Evolutionary conservation across 2,113 vertebrate genomes (phyloP).

Genomic region (Pogonocichla stellata): DNA sequence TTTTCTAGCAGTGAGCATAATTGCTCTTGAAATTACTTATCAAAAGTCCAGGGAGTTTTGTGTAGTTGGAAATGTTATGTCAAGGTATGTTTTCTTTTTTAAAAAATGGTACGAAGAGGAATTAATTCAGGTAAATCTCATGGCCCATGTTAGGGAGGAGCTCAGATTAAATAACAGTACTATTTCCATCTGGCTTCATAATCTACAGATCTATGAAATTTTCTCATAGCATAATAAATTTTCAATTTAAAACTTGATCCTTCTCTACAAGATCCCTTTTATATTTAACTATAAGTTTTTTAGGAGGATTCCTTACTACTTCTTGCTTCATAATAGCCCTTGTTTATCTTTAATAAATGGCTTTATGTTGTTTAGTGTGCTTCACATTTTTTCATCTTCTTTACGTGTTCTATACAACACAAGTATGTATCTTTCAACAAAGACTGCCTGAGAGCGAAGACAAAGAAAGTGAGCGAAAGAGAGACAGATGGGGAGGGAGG

Average conservation of each 20-base stretch:
- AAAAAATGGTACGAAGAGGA: not conserved
- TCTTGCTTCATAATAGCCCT: not conserved
- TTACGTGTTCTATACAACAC: not conserved
- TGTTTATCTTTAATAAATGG: conserved; percentile 46
- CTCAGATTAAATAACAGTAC: not conserved
- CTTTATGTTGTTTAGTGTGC: conserved; percentile 41
- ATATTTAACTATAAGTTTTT: conserved; percentile 9
- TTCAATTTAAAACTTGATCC: not conserved
- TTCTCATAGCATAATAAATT: not conserved
- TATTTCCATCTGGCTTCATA: not conserved
- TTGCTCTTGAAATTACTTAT: not conserved
- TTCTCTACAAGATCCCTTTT: not conserved
- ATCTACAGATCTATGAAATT: not conserved
- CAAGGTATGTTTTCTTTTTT: not conserved
- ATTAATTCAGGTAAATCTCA: not conserved
- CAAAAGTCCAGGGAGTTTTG: not conserved
- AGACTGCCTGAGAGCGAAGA: not conserved
- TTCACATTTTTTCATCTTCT: conserved; percentile 28
- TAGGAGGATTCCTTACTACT: not conserved
- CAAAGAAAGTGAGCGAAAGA: not conserved
- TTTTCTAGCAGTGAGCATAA: not conserved
- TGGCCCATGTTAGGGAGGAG: not conserved
- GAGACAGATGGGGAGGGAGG: not conserved
- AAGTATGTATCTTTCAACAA: conserved; percentile 36
- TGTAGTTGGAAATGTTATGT: not conserved